These are phyloP conservation scores for Trichogramma dendrolimi DNA, from an alignment of 2,888 invertebrate genomes.

Conservation along the genomic window DNA sequence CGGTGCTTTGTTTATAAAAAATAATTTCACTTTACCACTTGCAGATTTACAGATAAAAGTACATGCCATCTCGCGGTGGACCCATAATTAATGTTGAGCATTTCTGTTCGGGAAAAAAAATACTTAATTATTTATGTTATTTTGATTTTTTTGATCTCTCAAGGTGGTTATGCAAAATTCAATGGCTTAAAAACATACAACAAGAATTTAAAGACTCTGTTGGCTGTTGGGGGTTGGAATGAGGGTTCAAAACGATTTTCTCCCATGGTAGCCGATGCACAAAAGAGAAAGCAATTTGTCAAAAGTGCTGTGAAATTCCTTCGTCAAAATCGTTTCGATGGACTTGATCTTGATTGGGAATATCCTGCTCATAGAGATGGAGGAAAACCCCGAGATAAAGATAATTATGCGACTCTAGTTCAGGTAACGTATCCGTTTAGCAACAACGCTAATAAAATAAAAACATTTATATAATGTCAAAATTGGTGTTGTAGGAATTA, in stretches of 20 bases:
- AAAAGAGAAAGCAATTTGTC: constrained; percentile 74
- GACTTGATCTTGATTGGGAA: constrained; percentile 90
- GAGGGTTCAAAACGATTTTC: constrained; percentile 86
- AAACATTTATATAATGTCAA: neutral
- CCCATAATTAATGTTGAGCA: neutral
- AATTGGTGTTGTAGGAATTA: constrained; percentile 61
- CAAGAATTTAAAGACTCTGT: constrained; percentile 81
- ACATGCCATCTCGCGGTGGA: neutral
- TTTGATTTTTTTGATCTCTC: constrained; percentile 11
- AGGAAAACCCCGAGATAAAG: constrained; percentile 69
- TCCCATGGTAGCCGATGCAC: constrained; percentile 77
- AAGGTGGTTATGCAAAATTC: constrained; percentile 91
- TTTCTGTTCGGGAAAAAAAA: neutral
- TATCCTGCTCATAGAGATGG: constrained; percentile 76
- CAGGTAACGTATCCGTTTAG: constrained; percentile 55
- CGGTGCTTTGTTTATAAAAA: no score
- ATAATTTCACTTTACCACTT: no score
- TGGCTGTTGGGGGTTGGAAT: constrained; percentile 93
- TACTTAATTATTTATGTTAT: neutral
- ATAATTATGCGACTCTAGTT: constrained; percentile 83
- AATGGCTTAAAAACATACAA: constrained; percentile 90
- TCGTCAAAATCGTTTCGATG: constrained; percentile 88
- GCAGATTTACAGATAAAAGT: no score
- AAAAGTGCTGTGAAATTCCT: constrained; percentile 81
- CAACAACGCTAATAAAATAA: neutral